Evolutionary conservation across 2,797 vertebrate genomes (phyloP), one percentile per base, ranked within the genome.

Genomic region (Lutjanus campechanus): DNA sequence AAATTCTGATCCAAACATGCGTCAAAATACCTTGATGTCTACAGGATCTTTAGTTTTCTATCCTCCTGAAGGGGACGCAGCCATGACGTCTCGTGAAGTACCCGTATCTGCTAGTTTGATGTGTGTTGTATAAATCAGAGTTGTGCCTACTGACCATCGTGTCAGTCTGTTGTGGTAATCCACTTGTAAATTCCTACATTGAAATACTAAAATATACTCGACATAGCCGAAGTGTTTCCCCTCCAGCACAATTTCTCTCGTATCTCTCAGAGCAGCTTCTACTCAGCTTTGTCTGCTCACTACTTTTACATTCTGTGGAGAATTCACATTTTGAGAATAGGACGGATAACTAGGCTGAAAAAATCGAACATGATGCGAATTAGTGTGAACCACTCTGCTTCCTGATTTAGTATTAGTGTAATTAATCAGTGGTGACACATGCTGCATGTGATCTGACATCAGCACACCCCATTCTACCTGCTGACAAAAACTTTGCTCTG

Each of bases 381-480:
- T 40, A 62, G 47, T 4, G 1, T 53, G 59, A 62, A 36, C 40
- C 49, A 5, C 17, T 8, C 20, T 55, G 49, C 11, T 19, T 20
- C 53, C 29, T 53, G 36, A 72, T 51, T 44, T 66, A 60, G 47
- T 65, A 8, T 56, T 16, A 16, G 9, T 64, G 16, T 29, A 65
- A 51, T 51, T 16, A 43, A 25, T 47, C 16, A 58, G 1, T 13
- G 55, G 6, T 20, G 59, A 46, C 55, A 49, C 19, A 29, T 7
- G 8, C 50, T 40, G 13, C 16, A 12, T 44, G 17, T 46, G 68
- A 50, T 43, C n/a, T 41, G n/a, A 56, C 43, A 16, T 10, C 7
- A 36, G 43, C 55, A 25, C 29, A 29, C 11, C 5, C 15, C 0
- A 16, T 62, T 61, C 36, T 20, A 41, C 8, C n/a, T 19, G 0